phyloP scores from a whole-genome alignment of 2,113 vertebrate genomes.

The Cinclus cinclus region DNA sequence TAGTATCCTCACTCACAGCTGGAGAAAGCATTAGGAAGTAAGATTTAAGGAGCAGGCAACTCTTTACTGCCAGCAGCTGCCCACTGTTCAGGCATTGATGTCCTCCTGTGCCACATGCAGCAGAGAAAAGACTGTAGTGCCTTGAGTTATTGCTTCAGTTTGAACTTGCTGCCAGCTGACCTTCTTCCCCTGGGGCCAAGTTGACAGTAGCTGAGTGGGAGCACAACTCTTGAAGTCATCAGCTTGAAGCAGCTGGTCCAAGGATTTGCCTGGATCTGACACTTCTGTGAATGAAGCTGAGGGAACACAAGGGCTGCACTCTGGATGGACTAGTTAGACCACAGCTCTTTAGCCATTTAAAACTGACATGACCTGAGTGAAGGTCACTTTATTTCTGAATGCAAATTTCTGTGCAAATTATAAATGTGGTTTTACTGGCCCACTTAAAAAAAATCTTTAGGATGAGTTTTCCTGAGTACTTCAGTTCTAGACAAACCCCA shows the following conservation, averaged over 20 bases:
- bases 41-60: background rate
- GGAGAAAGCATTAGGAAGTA: constrained; percentile 7
- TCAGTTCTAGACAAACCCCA: background rate
- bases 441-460: background rate
- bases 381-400: background rate
- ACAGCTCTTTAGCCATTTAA: background rate
- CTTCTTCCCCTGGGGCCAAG: background rate
- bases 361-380: background rate
- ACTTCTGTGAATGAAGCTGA: background rate
- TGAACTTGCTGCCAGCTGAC: background rate
- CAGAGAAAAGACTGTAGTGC: background rate
- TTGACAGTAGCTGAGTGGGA: accelerated
- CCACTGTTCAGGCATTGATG: background rate
- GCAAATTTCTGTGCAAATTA: background rate
- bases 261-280: background rate
- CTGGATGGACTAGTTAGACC: background rate
- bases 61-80: background rate
- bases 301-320: background rate
- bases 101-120: background rate
- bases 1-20: background rate
- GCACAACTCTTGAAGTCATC: background rate
- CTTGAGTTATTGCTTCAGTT: background rate
- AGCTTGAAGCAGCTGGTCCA: background rate
- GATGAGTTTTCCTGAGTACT: background rate
- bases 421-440: background rate